Percentiles rank a stretch among this genome's conserved stretches.
These are phyloP conservation scores for Stomatorhinus walkeri DNA, from an alignment of 2,797 vertebrate genomes.

Conservation along the genomic window DNA sequence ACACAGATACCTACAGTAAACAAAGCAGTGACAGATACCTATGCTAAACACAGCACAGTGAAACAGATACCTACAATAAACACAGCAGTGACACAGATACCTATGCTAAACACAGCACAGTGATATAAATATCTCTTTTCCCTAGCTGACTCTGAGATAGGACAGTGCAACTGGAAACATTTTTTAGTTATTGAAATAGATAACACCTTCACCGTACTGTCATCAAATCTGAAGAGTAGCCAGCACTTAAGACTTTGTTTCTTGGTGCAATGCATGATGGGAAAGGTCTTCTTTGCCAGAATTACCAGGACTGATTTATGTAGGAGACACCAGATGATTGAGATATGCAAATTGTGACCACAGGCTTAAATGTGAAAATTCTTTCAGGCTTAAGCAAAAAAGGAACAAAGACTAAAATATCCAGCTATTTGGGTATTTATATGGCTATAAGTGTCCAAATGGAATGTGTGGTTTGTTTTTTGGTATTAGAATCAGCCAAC, in stretches of 20 bases:
- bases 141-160: background rate
- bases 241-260: background rate
- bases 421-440: background rate
- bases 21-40: no score
- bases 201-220: background rate
- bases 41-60: background rate
- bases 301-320: background rate
- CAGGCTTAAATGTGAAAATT: background rate
- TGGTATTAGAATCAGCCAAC: background rate
- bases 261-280: background rate
- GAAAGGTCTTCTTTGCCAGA: background rate
- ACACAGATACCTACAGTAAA: background rate
- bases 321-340: background rate
- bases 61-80: background rate
- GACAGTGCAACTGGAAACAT: background rate
- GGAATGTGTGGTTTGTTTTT: background rate
- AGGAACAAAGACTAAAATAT: background rate
- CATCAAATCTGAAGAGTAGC: background rate
- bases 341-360: background rate
- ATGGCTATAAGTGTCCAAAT: background rate
- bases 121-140: background rate
- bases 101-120: background rate
- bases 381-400: background rate
- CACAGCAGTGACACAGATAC: background rate
- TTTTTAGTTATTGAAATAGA: background rate